Evolutionary conservation across 2,113 vertebrate genomes (phyloP), one percentile per base, ranked within the genome.

Genomic region (Micronycteris hirsuta): DNA sequence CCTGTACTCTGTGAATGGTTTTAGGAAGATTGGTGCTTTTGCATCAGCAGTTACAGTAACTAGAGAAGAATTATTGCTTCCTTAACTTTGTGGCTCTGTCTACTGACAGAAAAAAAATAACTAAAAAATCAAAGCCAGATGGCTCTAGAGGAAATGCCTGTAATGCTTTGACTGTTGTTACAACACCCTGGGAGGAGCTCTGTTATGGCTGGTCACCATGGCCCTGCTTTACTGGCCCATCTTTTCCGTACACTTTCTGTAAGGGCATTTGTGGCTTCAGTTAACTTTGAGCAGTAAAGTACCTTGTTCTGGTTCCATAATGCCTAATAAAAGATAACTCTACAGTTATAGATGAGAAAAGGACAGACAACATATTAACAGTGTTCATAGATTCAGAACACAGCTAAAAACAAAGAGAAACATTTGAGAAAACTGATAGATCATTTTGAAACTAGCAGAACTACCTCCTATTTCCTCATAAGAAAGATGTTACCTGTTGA

Each of bases 21-120:
- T 94, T 58, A 76, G 82, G 82, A 81, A 95, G 38, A 74, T 38
- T 45, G 52, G 85, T 73, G 83, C 90, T 94, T 95, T 93, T 93
- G 56, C 47, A 92, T 86, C 33, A 93, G 61, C 63, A 73, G 73
- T 92, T 96, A 93, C 82, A 96, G 94, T 96, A 97, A 95, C 74
- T 89, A 91, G 94, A 85, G 88, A 97, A 97, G 96, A 98, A 84
- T 89, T 96, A 97, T 95, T 96, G 84, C 95, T 97, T 97, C 96
- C 97, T 96, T 96, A 96, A 94, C 96, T 97, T 97, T 97, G 94
- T 97, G 95, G 77, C 54, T 95, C 71, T 90, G 43, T 93, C 52
- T 96, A 87, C 76, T 0, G 36, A 97, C 54, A 84, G 92, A 81
- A 54, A 89, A 87, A 95, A 96, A 95, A 31, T 76, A 54, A 70